Conservation (phyloP, 2,113 vertebrate species). For the Oreocharis arfaki region DNA sequence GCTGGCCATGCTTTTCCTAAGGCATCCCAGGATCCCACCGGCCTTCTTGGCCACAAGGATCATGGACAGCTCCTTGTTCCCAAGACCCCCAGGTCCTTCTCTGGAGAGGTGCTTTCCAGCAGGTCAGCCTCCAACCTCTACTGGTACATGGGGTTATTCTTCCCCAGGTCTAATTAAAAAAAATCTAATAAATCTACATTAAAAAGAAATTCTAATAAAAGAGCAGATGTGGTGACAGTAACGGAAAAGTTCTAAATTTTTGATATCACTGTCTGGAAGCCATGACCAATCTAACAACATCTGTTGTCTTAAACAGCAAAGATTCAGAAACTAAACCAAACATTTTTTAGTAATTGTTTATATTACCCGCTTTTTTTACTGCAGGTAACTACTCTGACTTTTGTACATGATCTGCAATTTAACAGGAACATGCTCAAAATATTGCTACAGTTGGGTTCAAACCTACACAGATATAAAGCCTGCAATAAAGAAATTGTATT, state of each 20-base stretch:
- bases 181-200: neutral
- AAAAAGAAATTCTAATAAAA: neutral
- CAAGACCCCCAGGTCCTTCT: neutral
- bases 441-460: neutral
- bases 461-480: neutral
- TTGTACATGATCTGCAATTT: neutral
- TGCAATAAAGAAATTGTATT: neutral
- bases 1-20: neutral
- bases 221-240: neutral
- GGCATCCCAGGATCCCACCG: neutral
- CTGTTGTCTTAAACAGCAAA: neutral
- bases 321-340: neutral
- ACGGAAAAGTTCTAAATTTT: neutral
- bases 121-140: neutral
- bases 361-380: neutral
- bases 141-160: neutral
- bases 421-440: neutral
- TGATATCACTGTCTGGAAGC: neutral
- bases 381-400: neutral
- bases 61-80: neutral
- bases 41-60: neutral
- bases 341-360: neutral
- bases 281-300: neutral
- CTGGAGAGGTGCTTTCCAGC: neutral
- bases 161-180: neutral